Evolutionary conservation across 2,888 invertebrate genomes (phyloP).

Genomic region (Chironomus tentans): DNA sequence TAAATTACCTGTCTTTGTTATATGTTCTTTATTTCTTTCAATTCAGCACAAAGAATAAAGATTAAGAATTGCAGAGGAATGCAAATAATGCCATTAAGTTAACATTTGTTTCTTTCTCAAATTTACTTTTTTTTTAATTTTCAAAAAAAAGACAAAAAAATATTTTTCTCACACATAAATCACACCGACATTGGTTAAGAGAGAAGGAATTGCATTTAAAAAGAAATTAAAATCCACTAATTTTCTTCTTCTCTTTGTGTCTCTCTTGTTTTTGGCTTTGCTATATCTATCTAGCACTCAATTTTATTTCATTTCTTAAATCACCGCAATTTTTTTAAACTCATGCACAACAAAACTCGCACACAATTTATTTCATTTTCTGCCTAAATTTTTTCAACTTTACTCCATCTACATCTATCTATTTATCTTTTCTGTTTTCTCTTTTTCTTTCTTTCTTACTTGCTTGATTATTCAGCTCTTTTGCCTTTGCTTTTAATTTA

Average conservation of each 20-base stretch:
- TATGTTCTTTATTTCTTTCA: not conserved
- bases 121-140: not conserved
- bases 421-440: no score
- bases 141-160: no score
- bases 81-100: conserved; percentile 18
- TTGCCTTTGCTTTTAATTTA: not conserved
- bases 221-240: conserved; percentile 22
- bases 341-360: not conserved
- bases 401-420: not conserved
- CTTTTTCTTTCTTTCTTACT: no score
- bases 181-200: not conserved
- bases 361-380: conserved; percentile 15
- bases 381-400: conserved; percentile 15
- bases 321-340: not conserved
- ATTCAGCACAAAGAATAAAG: not conserved
- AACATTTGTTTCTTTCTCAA: not conserved
- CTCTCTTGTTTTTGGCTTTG: not conserved
- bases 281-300: not conserved
- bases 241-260: not conserved
- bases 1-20: conserved; percentile 12
- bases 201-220: conserved; percentile 22
- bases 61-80: conserved; percentile 8
- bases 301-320: not conserved
- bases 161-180: not conserved
- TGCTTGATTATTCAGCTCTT: no score